Percentiles rank a stretch among this genome's conserved stretches.
These are phyloP conservation scores for Bembecia ichneumoniformis DNA, from an alignment of 2,888 invertebrate species.

Conservation along the genomic window DNA sequence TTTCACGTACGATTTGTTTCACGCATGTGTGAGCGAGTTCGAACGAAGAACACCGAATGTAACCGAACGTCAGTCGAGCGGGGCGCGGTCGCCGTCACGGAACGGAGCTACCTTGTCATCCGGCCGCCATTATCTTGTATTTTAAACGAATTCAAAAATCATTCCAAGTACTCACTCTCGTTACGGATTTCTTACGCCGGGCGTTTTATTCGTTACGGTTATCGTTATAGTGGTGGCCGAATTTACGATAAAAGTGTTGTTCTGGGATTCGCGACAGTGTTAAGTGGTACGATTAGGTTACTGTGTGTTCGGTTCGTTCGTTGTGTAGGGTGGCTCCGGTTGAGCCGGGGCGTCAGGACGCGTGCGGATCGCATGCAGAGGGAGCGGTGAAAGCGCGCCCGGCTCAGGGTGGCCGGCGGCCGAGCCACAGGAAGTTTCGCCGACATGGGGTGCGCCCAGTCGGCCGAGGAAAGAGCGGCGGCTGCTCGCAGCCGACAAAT, in stretches of 20 bases:
- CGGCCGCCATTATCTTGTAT: constrained; percentile 76
- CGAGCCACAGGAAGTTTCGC: constrained; percentile 65
- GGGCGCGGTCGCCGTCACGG: constrained; percentile 75
- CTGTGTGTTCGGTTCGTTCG: constrained; percentile 58
- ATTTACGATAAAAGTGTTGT: constrained; percentile 21
- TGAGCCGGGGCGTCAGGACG: constrained; percentile 56
- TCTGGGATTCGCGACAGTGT: constrained; percentile 35
- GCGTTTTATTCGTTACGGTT: constrained; percentile 31
- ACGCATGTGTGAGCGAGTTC: constrained; percentile 69
- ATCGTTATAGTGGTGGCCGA: constrained; percentile 20
- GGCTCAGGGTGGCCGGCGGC: constrained; percentile 70
- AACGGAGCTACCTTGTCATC: constrained; percentile 72
- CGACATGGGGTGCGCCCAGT: constrained; percentile 99
- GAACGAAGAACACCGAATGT: constrained; percentile 61
- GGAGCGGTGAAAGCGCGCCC: constrained; percentile 75
- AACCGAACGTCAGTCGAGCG: constrained; percentile 72
- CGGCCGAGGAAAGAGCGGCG: constrained; percentile 99
- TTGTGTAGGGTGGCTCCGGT: constrained; percentile 64
- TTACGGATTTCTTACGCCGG: constrained; percentile 47
- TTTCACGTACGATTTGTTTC: constrained; percentile 43
- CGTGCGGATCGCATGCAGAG: constrained; percentile 67
- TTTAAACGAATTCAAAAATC: constrained; percentile 68
- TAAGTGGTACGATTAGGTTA: constrained; percentile 62
- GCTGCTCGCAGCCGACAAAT: constrained; percentile 97
- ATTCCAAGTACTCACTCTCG: constrained; percentile 56